phyloP scores from a whole-genome alignment of 2,888 invertebrate species.

The Cyclophora punctaria region DNA sequence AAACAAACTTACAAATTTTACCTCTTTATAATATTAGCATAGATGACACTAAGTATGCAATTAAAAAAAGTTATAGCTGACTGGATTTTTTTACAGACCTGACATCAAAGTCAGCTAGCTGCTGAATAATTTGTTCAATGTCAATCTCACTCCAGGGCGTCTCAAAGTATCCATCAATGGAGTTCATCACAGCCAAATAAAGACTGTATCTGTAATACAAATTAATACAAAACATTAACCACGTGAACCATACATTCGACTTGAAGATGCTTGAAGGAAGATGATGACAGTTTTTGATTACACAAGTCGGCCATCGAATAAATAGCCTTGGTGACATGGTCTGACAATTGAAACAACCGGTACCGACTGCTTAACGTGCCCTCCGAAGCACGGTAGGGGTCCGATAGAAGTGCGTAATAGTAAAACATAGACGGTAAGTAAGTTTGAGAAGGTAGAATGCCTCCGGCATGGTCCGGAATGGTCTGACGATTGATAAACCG shows the following conservation, averaged over 20 bases:
- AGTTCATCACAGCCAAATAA: constrained; percentile 88
- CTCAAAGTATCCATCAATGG: constrained; percentile 90
- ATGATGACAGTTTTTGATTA: no score
- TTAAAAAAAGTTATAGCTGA: neutral
- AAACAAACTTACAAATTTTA: no score
- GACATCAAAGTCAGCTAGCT: constrained; percentile 87
- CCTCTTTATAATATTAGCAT: no score
- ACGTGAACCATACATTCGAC: neutral
- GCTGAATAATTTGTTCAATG: constrained; percentile 85
- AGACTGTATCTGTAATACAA: constrained; percentile 56
- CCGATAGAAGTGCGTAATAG: no score
- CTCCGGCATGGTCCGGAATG: neutral
- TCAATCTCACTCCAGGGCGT: constrained; percentile 89
- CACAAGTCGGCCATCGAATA: no score
- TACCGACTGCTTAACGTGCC: no score
- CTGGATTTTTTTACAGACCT: constrained; percentile 64
- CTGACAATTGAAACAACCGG: no score
- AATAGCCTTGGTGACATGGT: no score
- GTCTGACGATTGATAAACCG: neutral
- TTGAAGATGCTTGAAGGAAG: neutral
- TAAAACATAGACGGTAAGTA: no score
- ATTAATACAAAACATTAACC: neutral
- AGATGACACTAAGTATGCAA: no score
- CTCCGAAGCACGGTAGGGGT: no score
- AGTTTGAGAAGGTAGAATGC: neutral